Base-by-base conservation (phyloP, 2,113 vertebrate genomes). In the Aldabrachelys gigantea region DNA sequence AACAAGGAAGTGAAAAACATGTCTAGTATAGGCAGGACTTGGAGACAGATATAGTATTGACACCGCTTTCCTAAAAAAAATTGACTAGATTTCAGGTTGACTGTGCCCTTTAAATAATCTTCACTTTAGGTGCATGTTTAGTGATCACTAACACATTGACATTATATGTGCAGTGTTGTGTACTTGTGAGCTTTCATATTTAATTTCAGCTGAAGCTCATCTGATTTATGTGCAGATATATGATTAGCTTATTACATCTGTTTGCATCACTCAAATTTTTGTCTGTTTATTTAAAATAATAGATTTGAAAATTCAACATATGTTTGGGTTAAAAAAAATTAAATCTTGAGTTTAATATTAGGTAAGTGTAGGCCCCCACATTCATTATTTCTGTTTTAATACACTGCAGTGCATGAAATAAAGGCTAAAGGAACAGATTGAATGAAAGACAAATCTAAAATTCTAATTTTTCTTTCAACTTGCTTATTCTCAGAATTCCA, bases 331-430 rank as follows among this genome's bases (percentile, higher is more conserved):
- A 50, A 80, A 78, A 78, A 78, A 24, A 25, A 56, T 35, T 7
- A 53, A 75, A 29, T 79, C 56, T 78, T 57, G 22, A 6, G 0
- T 82, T 90, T 76, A 56, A 56, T 29, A 2, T 1, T 72, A 72
- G 35, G 19, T 72, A 38, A 85, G 69, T 62, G 2, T 59, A 5
- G 14, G 16, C 0, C 35, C 1, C 29, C 21, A 5, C 2, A 2
- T 4, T 52, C 76, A 2, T 72, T 82, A 11, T 52, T 92, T 88
- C 27, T 12, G 6, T 78, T 94, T 94, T 49, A 59, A 76, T 49
- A 1, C 2, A 0, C 10, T 21, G 10, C 16, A 57, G 1, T 17
- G 0, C 25, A 1, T 49, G 89, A 85, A 57, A 4, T 81, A 2
- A 59, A 88, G 81, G 65, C n/a, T 72, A 72, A 72, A 72, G 65